A percentile compares a stretch with the other conserved stretches of the same genome.
phyloP scores from a whole-genome alignment of 2,888 invertebrate genomes.

The Teleiodes luculella region DNA sequence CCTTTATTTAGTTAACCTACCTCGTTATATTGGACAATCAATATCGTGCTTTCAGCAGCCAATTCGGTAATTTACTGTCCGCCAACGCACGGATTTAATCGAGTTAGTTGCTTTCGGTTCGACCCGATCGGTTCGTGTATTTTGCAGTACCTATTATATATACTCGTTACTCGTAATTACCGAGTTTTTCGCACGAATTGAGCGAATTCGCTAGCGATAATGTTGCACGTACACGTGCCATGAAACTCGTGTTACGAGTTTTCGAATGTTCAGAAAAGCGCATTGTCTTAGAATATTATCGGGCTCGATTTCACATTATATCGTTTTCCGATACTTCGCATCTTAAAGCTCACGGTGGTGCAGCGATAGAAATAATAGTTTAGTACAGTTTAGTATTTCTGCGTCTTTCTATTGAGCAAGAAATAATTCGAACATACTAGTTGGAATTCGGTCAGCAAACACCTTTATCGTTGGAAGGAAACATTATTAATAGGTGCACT shows the following conservation, averaged over 20 bases:
- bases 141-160: background rate
- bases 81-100: slow-evolving; percentile 10
- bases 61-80: slow-evolving; percentile 17
- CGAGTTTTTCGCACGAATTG: slow-evolving; percentile 10
- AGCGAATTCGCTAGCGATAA: background rate
- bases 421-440: background rate
- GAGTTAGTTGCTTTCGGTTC: slow-evolving; percentile 5
- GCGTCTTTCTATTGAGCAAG: background rate
- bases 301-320: background rate
- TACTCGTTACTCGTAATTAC: slow-evolving; percentile 8
- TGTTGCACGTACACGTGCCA: background rate
- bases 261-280: background rate
- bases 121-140: background rate
- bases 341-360: background rate
- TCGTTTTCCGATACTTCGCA: slow-evolving; percentile 9
- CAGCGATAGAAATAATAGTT: slow-evolving; percentile 2
- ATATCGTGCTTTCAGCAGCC: slow-evolving; percentile 14
- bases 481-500: slow-evolving; percentile 36
- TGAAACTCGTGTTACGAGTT: background rate
- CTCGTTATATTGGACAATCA: background rate
- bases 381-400: background rate
- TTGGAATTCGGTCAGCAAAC: slow-evolving; percentile 38
- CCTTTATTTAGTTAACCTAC: background rate
- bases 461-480: slow-evolving; percentile 36
- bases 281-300: background rate